phyloP scores from a whole-genome alignment of 2,888 invertebrate genomes.

The Leptinotarsa peninsularis region DNA sequence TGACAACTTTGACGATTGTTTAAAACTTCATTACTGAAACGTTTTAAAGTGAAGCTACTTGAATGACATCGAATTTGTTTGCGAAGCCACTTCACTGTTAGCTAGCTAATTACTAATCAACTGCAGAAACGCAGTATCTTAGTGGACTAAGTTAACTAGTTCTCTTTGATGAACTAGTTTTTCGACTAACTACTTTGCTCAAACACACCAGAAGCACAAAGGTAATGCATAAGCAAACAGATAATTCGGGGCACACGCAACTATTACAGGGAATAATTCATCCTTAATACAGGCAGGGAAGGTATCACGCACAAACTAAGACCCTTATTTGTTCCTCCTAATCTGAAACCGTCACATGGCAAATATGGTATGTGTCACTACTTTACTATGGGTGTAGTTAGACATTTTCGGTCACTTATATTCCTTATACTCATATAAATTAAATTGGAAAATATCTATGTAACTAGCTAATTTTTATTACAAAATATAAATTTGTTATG shows the following conservation, averaged over 20 bases:
- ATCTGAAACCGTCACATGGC: not conserved
- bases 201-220: constrained; percentile 14
- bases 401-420: not conserved
- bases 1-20: no score
- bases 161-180: not conserved
- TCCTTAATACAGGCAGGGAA: not conserved
- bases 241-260: constrained; percentile 6
- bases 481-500: no score
- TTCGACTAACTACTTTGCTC: not conserved
- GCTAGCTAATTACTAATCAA: not conserved
- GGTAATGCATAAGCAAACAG: constrained; percentile 23
- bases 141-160: not conserved
- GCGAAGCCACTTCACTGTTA: not conserved
- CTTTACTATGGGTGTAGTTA: not conserved
- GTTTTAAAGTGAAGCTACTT: no score
- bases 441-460: no score
- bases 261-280: constrained; percentile 1
- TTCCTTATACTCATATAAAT: no score
- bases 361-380: not conserved
- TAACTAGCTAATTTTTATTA: no score
- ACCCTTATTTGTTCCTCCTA: not conserved
- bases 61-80: not conserved
- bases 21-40: no score
- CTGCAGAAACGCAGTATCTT: not conserved
- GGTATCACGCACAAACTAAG: not conserved